A percentile compares a stretch with the other conserved stretches of the same genome.
These are phyloP conservation scores for Lordiphosa stackelbergi DNA, from an alignment of 1,140 invertebrate genomes.

Conservation along the genomic window DNA sequence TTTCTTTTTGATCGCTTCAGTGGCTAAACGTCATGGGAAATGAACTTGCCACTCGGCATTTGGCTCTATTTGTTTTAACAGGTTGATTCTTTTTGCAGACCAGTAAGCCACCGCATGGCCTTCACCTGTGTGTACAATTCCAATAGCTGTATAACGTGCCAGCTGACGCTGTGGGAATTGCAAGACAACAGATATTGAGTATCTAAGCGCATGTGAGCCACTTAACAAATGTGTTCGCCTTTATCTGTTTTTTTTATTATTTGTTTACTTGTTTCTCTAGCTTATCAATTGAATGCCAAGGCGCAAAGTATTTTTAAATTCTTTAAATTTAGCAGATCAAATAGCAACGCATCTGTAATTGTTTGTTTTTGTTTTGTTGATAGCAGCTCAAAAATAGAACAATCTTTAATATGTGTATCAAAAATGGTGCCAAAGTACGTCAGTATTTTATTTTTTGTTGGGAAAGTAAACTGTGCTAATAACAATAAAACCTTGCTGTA, in stretches of 20 bases:
- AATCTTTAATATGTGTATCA: background rate
- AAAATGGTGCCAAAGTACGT: conserved; percentile 42
- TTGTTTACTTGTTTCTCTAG: background rate
- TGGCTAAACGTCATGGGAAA: conserved; percentile 55
- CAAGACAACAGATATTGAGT: conserved; percentile 23
- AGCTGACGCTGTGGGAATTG: conserved; percentile 50
- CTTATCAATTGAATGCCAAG: conserved; percentile 30
- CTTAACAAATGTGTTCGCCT: conserved; percentile 17
- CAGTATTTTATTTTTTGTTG: conserved; percentile 29
- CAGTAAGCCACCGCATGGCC: conserved; percentile 47
- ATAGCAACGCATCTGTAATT: conserved; percentile 24
- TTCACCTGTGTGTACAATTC: conserved; percentile 38
- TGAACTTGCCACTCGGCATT: conserved; percentile 26
- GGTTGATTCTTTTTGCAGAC: conserved; percentile 21
- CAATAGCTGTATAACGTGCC: conserved; percentile 51
- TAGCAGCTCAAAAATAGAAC: conserved; percentile 9
- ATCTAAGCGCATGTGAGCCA: conserved; percentile 29
- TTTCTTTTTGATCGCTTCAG: conserved; percentile 1
- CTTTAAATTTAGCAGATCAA: conserved; percentile 44
- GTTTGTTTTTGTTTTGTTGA: conserved; percentile 31
- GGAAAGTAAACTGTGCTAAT: conserved; percentile 39
- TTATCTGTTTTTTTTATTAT: background rate
- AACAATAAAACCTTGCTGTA: conserved; percentile 50
- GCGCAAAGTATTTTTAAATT: conserved; percentile 38
- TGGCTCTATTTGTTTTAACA: conserved; percentile 28